Percentiles rank a stretch among this genome's conserved stretches.
These are phyloP conservation scores for Drosophila kohkoa DNA, from an alignment of 1,140 invertebrate species.

Conservation along the genomic window DNA sequence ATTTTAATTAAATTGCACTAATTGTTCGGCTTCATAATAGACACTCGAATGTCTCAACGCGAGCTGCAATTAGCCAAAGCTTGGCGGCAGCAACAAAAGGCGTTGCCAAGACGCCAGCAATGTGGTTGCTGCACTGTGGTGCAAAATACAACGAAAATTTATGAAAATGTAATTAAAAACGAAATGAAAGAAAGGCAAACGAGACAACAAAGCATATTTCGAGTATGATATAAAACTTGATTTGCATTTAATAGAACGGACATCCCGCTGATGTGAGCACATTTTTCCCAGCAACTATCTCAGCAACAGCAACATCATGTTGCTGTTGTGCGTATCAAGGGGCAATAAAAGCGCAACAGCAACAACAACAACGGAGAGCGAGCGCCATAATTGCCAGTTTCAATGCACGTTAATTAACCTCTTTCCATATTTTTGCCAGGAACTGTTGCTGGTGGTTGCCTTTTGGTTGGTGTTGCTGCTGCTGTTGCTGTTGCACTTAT, in stretches of 20 bases:
- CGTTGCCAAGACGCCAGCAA: neutral
- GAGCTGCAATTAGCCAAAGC: constrained; percentile 66
- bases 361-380: constrained; percentile 14
- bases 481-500: constrained; percentile 32
- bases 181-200: constrained; percentile 7
- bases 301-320: constrained; percentile 34
- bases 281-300: constrained; percentile 36
- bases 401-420: constrained; percentile 84
- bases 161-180: constrained; percentile 66
- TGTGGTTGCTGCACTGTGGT: constrained; percentile 51
- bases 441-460: constrained; percentile 42
- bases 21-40: constrained; percentile 76
- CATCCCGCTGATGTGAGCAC: constrained; percentile 34
- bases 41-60: constrained; percentile 47
- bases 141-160: constrained; percentile 54
- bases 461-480: constrained; percentile 20
- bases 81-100: constrained; percentile 59
- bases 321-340: constrained; percentile 53
- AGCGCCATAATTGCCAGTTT: constrained; percentile 80
- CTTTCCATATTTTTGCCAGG: constrained; percentile 74
- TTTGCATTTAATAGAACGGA: constrained; percentile 78
- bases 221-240: constrained; percentile 41
- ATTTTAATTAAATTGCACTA: constrained; percentile 81
- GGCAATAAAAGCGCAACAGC: constrained; percentile 54
- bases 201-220: constrained; percentile 16